These are phyloP conservation scores for Papilio polyxenes DNA, from an alignment of 1,140 invertebrate genomes.

Conservation along the genomic window DNA sequence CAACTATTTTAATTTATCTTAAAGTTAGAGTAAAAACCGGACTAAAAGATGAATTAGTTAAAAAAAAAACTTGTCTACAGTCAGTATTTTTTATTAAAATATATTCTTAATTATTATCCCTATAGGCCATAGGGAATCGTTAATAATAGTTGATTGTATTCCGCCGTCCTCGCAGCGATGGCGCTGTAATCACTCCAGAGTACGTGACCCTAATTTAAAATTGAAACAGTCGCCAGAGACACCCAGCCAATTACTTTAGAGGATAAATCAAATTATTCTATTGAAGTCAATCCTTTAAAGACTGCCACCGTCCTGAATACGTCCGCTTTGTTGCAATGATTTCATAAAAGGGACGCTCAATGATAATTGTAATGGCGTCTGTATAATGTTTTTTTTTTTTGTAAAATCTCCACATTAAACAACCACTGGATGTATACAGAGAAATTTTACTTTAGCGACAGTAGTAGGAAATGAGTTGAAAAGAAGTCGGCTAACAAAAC, in stretches of 20 bases:
- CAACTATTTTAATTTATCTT: no score
- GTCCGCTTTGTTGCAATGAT: slow-evolving; percentile 7
- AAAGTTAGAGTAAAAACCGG: background rate
- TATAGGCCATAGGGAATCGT: background rate
- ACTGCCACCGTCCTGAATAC: slow-evolving; percentile 28
- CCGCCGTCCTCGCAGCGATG: slow-evolving; percentile 14
- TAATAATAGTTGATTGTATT: slow-evolving; percentile 35
- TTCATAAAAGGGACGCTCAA: slow-evolving; percentile 29
- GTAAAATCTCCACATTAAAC: background rate
- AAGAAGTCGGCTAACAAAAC: no score
- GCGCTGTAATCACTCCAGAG: slow-evolving; percentile 26
- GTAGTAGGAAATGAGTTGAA: background rate
- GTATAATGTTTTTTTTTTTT: background rate
- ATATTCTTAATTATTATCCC: background rate
- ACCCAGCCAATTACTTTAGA: slow-evolving; percentile 41
- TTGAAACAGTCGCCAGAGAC: slow-evolving; percentile 34
- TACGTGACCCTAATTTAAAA: slow-evolving; percentile 36
- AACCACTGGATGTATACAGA: background rate
- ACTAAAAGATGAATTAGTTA: background rate
- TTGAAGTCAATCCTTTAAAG: slow-evolving; percentile 49
- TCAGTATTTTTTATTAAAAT: background rate
- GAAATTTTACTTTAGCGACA: background rate
- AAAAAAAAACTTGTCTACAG: background rate
- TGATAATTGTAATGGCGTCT: slow-evolving; percentile 15
- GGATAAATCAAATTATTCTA: slow-evolving; percentile 57